A percentile compares a stretch with the other conserved stretches of the same genome.
Conservation (phyloP, 2,888 invertebrate species). For the Gastracanthus pulcherrimus region DNA sequence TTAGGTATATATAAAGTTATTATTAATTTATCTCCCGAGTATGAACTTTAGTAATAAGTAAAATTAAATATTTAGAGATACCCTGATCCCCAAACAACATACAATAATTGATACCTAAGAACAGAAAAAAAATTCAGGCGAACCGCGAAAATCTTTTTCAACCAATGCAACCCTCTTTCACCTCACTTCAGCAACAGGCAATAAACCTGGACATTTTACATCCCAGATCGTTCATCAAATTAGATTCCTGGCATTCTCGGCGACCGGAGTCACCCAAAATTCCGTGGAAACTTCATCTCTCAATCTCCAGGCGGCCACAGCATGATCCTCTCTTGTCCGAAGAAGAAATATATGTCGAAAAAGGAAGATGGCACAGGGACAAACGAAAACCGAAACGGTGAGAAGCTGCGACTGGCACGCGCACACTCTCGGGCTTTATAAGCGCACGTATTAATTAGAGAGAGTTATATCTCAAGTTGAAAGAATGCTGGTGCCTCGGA, state of each 20-base stretch:
- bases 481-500: too few species aligned
- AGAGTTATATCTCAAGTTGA: neutral
- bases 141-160: too few species aligned
- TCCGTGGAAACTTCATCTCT: constrained; percentile 39
- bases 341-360: constrained; percentile 26
- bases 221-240: neutral
- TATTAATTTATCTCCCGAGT: too few species aligned
- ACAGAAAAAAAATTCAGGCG: too few species aligned
- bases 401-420: neutral
- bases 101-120: too few species aligned
- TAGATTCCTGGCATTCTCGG: constrained; percentile 8
- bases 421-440: neutral
- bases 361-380: neutral
- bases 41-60: too few species aligned
- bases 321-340: neutral
- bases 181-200: too few species aligned
- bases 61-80: too few species aligned
- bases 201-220: neutral
- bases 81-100: too few species aligned
- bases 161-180: too few species aligned
- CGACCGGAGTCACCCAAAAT: constrained; percentile 29
- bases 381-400: constrained; percentile 6
- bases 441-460: constrained; percentile 1
- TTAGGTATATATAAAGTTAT: too few species aligned
- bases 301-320: constrained; percentile 12